phyloP scores from a whole-genome alignment of 2,797 vertebrate genomes.

The Cyprinella venusta region DNA sequence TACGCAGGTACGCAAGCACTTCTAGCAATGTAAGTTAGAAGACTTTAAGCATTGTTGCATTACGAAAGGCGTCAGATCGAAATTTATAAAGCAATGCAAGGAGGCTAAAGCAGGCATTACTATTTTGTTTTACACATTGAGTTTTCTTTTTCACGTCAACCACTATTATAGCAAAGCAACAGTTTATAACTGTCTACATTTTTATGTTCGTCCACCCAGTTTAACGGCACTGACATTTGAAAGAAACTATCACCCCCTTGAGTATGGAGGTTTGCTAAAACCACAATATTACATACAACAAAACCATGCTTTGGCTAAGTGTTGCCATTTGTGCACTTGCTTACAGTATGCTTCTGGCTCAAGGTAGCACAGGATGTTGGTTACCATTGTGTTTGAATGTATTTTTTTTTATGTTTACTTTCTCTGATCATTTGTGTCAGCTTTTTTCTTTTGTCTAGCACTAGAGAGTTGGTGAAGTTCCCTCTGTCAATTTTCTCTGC shows the following conservation, averaged over 20 bases:
- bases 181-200: background rate
- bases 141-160: background rate
- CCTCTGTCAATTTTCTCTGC: conserved; percentile 50
- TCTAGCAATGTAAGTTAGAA: background rate
- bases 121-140: background rate
- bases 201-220: background rate
- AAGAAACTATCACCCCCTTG: background rate
- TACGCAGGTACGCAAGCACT: background rate
- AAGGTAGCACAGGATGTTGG: conserved; percentile 67
- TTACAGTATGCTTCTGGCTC: conserved; percentile 17
- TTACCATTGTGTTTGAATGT: conserved; percentile 83
- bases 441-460: conserved; percentile 80
- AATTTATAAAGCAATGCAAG: background rate
- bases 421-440: conserved; percentile 6
- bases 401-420: conserved; percentile 70
- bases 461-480: conserved; percentile 75
- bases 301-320: background rate
- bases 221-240: background rate
- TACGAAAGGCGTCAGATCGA: background rate
- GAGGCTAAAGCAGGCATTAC: background rate
- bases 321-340: conserved; percentile 1
- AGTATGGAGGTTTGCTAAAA: background rate
- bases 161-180: background rate
- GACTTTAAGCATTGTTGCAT: background rate
- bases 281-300: background rate